Evolutionary conservation across 2,888 invertebrate genomes (phyloP).

Genomic region (Bellardia pandia): DNA sequence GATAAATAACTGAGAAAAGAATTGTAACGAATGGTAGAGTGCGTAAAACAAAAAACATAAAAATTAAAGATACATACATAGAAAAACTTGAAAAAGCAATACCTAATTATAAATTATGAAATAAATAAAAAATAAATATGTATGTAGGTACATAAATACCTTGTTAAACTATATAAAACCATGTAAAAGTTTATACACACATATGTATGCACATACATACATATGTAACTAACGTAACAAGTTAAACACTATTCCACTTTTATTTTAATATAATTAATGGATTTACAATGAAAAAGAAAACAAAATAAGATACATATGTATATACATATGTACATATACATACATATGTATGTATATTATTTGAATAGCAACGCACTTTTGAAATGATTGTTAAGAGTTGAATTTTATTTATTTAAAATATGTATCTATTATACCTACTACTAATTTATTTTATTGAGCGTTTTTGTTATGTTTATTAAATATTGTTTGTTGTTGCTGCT

Average conservation of each 20-base stretch:
- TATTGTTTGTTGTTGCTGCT: constrained; percentile 23
- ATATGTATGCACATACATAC: too few species aligned
- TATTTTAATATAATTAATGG: background rate
- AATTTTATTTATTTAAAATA: background rate
- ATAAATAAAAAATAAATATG: background rate
- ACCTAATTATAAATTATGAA: background rate
- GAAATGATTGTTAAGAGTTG: background rate
- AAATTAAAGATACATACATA: background rate
- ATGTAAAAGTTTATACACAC: background rate
- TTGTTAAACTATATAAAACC: background rate
- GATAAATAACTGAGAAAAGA: constrained; percentile 19
- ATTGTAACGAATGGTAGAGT: constrained; percentile 19
- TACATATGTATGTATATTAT: background rate
- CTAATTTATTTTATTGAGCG: constrained; percentile 52
- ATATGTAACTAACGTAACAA: background rate
- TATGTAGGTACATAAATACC: too few species aligned
- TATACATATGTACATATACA: too few species aligned
- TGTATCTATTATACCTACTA: background rate
- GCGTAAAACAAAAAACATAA: background rate
- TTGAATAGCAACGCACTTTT: background rate
- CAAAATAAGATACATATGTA: background rate
- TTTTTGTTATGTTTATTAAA: constrained; percentile 42
- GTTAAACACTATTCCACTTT: background rate
- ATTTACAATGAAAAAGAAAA: background rate
- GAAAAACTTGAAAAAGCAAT: background rate